phyloP scores from a whole-genome alignment of 2,113 vertebrate genomes.

The Argyrosomus japonicus region DNA sequence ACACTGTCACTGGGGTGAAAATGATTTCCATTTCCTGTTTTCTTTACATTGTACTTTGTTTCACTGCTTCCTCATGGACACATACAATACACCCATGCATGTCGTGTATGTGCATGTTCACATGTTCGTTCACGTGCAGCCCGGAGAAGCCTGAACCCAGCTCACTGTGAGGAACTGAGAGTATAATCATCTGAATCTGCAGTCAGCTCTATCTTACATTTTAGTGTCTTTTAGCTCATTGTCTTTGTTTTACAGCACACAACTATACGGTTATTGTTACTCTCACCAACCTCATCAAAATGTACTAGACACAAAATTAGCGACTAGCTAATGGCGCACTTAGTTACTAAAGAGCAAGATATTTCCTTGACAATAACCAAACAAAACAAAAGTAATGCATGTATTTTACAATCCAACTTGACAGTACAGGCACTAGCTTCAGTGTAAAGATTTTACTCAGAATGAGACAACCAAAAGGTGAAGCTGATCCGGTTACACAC shows the following conservation, averaged over 20 bases:
- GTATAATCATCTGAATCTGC: background rate
- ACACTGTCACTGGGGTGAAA: background rate
- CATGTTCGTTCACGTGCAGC: background rate
- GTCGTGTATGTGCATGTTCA: too few relatives aligned
- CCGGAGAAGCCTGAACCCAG: background rate
- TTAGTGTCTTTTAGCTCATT: too few relatives aligned
- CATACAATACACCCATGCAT: too few relatives aligned
- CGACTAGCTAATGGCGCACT: too few relatives aligned
- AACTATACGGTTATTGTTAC: too few relatives aligned
- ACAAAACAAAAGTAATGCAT: too few relatives aligned
- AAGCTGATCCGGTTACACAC: background rate
- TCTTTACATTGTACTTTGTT: background rate
- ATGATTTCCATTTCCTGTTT: background rate
- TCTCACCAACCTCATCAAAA: too few relatives aligned
- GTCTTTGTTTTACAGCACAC: too few relatives aligned
- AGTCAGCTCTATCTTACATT: too few relatives aligned
- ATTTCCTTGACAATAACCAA: too few relatives aligned
- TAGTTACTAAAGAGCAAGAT: too few relatives aligned
- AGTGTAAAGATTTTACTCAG: background rate
- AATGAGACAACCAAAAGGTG: background rate
- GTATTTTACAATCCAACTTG: background rate
- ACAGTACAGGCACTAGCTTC: background rate
- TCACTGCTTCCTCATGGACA: background rate
- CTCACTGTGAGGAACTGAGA: background rate
- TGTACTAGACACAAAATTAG: too few relatives aligned